phyloP scores from a whole-genome alignment of 2,888 invertebrate species.

The Mesorhabditis spiculigera region DNA sequence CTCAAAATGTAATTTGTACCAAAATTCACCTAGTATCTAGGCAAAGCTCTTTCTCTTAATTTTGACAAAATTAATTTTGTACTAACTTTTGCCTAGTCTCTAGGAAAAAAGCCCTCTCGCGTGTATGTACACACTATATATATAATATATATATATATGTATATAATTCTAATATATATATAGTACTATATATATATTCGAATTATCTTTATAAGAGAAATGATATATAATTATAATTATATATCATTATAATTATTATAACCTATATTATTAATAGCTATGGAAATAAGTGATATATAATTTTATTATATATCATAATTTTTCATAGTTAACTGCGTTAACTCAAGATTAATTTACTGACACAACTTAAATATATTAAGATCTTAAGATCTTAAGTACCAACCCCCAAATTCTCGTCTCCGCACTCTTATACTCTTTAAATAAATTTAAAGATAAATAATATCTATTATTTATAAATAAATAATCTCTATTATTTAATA shows the following conservation, averaged over 20 bases:
- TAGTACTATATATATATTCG: slow-evolving; percentile 11
- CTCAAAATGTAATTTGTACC: too few species aligned
- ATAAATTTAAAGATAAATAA: too few species aligned
- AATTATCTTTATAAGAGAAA: slow-evolving; percentile 10
- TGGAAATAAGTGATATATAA: slow-evolving; percentile 9
- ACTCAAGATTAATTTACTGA: slow-evolving; percentile 9
- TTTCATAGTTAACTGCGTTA: slow-evolving; percentile 13
- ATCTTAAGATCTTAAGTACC: too few species aligned
- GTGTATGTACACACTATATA: not conserved
- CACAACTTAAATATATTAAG: slow-evolving; percentile 2
- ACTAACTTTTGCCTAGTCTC: too few species aligned
- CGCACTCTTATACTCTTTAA: too few species aligned
- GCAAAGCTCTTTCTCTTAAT: too few species aligned
- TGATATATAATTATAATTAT: slow-evolving; percentile 12
- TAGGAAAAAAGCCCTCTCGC: too few species aligned
- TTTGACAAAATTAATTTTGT: too few species aligned
- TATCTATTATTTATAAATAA: slow-evolving; percentile 2
- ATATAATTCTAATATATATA: slow-evolving; percentile 10
- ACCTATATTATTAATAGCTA: slow-evolving; percentile 11
- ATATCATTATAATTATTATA: slow-evolving; percentile 5
- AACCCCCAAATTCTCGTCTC: too few species aligned
- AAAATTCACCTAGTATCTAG: too few species aligned
- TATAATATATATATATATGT: slow-evolving; percentile 14
- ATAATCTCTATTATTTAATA: not conserved
- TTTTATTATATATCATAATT: slow-evolving; percentile 9